Evolutionary conservation across 2,888 invertebrate genomes (phyloP).

Genomic region (Oxycera nigricornis): DNA sequence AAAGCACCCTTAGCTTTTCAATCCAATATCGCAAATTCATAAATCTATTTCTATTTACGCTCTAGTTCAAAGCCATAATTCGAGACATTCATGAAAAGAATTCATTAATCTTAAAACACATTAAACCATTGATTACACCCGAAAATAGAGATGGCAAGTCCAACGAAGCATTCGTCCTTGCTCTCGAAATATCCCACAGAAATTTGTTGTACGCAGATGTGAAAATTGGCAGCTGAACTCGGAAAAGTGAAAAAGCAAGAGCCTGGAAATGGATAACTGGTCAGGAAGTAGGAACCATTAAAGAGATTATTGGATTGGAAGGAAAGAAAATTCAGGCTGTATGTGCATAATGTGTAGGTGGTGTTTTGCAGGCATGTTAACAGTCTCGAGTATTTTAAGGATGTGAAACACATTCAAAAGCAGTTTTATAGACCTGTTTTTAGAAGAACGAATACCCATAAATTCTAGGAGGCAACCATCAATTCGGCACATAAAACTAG

Average conservation of each 20-base stretch:
- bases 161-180: not conserved
- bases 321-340: slow-evolving; percentile 20
- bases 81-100: slow-evolving; percentile 23
- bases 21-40: not conserved
- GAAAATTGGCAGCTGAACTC: not conserved
- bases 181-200: no score
- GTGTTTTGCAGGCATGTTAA: not conserved
- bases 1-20: not conserved
- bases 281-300: slow-evolving; percentile 7
- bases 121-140: slow-evolving; percentile 26
- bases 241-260: not conserved
- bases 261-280: not conserved
- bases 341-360: not conserved
- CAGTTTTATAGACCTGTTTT: slow-evolving; percentile 6
- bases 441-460: slow-evolving; percentile 7
- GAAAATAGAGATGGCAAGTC: slow-evolving; percentile 5
- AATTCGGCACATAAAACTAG: slow-evolving; percentile 26
- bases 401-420: slow-evolving; percentile 16
- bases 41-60: slow-evolving; percentile 11
- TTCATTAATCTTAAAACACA: slow-evolving; percentile 28
- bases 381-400: not conserved
- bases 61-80: slow-evolving; percentile 5
- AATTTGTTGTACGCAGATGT: no score
- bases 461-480: not conserved
- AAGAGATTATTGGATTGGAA: slow-evolving; percentile 28